Evolutionary conservation across 92 coral and sea anemone species (phyloP).

Genomic region (Epizoanthus rinbou): DNA sequence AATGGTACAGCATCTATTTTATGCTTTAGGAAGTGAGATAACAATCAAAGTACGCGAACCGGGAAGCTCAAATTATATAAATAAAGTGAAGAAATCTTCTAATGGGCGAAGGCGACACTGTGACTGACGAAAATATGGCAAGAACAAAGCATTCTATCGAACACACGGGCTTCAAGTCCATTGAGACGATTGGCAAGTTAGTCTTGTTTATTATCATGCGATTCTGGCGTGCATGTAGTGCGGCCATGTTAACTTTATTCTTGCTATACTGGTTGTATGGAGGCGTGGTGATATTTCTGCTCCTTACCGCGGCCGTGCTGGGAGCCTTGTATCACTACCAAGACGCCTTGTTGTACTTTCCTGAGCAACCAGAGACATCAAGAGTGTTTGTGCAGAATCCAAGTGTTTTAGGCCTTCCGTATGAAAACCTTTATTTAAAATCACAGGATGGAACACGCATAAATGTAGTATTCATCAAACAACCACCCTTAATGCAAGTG

Average conservation of each 20-base stretch:
- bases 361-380: constrained; percentile 95
- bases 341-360: constrained; percentile 90
- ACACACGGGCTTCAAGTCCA: constrained; percentile 92
- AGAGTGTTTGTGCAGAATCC: constrained; percentile 96
- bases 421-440: constrained; percentile 83
- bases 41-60: neutral
- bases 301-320: constrained; percentile 89
- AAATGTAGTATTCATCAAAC: constrained; percentile 91
- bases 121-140: constrained; percentile 56
- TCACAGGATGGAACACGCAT: constrained; percentile 93
- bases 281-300: constrained; percentile 91
- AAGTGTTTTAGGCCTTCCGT: constrained; percentile 85
- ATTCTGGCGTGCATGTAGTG: constrained; percentile 96
- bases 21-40: neutral
- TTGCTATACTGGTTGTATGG: constrained; percentile 96
- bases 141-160: constrained; percentile 68
- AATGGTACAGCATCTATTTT: neutral
- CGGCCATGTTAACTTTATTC: constrained; percentile 87
- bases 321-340: constrained; percentile 95
- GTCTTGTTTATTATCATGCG: constrained; percentile 83
- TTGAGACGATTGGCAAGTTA: constrained; percentile 84
- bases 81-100: constrained; percentile 12
- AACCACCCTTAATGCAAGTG: constrained; percentile 74
- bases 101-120: constrained; percentile 54
- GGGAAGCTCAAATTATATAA: neutral